These are phyloP conservation scores for Sinhomidia bicolor DNA, from an alignment of 2,888 invertebrate species.

Conservation along the genomic window DNA sequence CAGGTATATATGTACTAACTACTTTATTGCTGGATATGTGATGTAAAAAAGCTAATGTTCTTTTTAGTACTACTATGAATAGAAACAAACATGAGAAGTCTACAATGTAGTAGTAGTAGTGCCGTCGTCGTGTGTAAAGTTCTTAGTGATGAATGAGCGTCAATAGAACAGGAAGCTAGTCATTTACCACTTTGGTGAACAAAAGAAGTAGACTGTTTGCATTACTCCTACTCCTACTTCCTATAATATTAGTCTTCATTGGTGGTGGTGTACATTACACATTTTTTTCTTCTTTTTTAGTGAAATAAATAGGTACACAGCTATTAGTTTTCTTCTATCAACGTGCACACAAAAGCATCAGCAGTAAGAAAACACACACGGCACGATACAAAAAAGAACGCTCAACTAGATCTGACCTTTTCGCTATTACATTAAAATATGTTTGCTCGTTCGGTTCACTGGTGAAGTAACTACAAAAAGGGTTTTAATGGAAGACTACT, in stretches of 20 bases:
- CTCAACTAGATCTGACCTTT: constrained; percentile 2
- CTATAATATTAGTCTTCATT: neutral
- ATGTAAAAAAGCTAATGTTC: neutral
- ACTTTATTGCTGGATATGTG: neutral
- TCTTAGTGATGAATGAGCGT: constrained; percentile 57
- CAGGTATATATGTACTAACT: too few relatives aligned
- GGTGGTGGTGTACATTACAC: neutral
- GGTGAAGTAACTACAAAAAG: neutral
- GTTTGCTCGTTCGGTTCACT: neutral
- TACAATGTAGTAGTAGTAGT: neutral
- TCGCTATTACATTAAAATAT: constrained; percentile 12
- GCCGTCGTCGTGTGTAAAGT: constrained; percentile 15
- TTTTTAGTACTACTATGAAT: neutral
- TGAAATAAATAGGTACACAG: neutral
- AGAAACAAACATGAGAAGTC: neutral
- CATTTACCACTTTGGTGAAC: constrained; percentile 63
- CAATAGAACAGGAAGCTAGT: constrained; percentile 64
- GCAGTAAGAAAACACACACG: neutral
- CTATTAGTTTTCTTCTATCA: neutral
- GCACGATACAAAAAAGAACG: neutral
- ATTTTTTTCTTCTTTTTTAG: neutral
- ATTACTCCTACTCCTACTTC: neutral
- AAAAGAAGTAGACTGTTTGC: constrained; percentile 38
- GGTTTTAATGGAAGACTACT: neutral
- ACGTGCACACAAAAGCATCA: neutral